These are phyloP conservation scores for Drosophila serrata DNA, from an alignment of 1,140 invertebrate genomes.

Conservation along the genomic window DNA sequence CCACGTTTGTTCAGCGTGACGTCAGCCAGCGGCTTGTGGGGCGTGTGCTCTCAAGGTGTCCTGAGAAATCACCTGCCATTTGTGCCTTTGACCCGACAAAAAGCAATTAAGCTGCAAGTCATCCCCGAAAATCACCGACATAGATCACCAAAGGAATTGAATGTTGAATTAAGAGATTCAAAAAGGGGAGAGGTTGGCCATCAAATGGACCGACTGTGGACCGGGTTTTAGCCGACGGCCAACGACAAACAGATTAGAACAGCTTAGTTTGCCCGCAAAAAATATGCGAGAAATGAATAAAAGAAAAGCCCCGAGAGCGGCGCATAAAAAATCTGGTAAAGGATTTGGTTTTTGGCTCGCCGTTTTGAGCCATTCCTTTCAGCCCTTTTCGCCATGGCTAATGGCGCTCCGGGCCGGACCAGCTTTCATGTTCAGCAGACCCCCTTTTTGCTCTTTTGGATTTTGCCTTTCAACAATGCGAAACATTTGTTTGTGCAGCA, in stretches of 20 bases:
- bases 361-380: slow-evolving; percentile 38
- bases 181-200: not conserved
- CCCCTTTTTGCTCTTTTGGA: slow-evolving; percentile 41
- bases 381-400: slow-evolving; percentile 57
- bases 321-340: slow-evolving; percentile 64
- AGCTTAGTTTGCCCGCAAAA: slow-evolving; percentile 56
- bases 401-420: slow-evolving; percentile 70
- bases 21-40: slow-evolving; percentile 37
- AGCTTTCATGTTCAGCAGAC: slow-evolving; percentile 48
- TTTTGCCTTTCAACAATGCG: slow-evolving; percentile 68
- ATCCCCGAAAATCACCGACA: slow-evolving; percentile 38
- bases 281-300: slow-evolving; percentile 59
- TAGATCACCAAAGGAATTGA: slow-evolving; percentile 61
- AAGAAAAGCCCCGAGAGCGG: slow-evolving; percentile 36
- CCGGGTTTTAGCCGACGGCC: slow-evolving; percentile 36
- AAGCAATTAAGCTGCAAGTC: slow-evolving; percentile 59
- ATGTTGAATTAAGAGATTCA: slow-evolving; percentile 45
- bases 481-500: slow-evolving; percentile 79
- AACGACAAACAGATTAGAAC: slow-evolving; percentile 76
- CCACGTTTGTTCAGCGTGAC: slow-evolving; percentile 48
- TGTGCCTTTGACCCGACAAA: slow-evolving; percentile 34
- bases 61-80: slow-evolving; percentile 36
- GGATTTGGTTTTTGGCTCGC: slow-evolving; percentile 64
- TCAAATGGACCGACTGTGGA: slow-evolving; percentile 19
- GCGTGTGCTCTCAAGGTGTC: slow-evolving; percentile 16